These are phyloP conservation scores for Sebastes trivittatus DNA, from an alignment of 2,797 vertebrate genomes.

Conservation along the genomic window DNA sequence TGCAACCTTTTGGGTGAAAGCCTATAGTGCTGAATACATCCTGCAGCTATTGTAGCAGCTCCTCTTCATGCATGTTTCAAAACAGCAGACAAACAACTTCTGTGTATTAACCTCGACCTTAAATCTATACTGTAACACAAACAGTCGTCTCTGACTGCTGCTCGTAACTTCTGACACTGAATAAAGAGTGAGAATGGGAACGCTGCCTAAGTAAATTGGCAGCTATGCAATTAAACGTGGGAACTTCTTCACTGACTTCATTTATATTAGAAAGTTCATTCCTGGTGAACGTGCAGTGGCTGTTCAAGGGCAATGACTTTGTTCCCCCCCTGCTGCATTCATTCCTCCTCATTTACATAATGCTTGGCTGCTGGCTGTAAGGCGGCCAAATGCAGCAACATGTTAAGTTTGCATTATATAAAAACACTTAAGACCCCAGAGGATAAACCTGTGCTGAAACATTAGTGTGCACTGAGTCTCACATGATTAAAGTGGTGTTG, in stretches of 20 bases:
- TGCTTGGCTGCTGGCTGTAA: slow-evolving; percentile 59
- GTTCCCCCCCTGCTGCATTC: slow-evolving; percentile 38
- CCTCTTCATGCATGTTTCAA: slow-evolving; percentile 18
- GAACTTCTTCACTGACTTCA: slow-evolving; percentile 55
- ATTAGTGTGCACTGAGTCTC: slow-evolving; percentile 25
- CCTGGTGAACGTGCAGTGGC: slow-evolving; percentile 42
- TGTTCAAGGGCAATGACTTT: slow-evolving; percentile 62
- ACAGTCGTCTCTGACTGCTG: not conserved
- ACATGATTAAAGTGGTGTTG: slow-evolving; percentile 45
- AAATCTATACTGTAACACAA: not conserved
- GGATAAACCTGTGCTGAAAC: slow-evolving; percentile 38
- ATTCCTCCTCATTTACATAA: slow-evolving; percentile 72
- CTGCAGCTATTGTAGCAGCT: not conserved
- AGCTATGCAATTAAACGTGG: slow-evolving; percentile 46
- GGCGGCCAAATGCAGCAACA: slow-evolving; percentile 58
- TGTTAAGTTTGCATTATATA: slow-evolving; percentile 48
- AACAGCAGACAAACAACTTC: slow-evolving; percentile 7
- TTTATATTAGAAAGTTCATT: slow-evolving; percentile 53
- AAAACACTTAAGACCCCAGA: slow-evolving; percentile 46
- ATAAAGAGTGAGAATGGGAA: slow-evolving; percentile 4
- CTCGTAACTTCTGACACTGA: slow-evolving; percentile 1
- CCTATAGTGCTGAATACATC: not conserved
- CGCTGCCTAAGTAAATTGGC: slow-evolving; percentile 17
- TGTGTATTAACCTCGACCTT: slow-evolving; percentile 26
- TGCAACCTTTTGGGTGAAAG: slow-evolving; percentile 12